phyloP scores from a whole-genome alignment of 1,140 invertebrate genomes.

The Drosophila nigrodunni region DNA sequence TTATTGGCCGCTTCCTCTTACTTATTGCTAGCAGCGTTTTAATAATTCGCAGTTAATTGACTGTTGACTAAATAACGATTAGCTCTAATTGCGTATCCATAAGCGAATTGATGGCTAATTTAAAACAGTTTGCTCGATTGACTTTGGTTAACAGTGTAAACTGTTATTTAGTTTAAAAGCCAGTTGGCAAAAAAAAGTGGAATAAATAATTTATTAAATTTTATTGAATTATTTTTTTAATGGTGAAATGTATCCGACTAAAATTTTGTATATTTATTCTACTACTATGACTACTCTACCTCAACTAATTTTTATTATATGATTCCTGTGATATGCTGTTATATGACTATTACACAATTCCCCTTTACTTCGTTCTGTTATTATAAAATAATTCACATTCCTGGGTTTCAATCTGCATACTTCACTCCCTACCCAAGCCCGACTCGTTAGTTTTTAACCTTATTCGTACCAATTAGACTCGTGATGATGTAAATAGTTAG shows the following conservation, averaged over 20 bases:
- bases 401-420: background rate
- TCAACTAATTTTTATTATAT: too few species aligned
- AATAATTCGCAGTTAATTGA: conserved; percentile 49
- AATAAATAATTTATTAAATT: too few species aligned
- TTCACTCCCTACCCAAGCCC: background rate
- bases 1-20: background rate
- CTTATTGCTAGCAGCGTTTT: conserved; percentile 2
- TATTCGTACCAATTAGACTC: conserved; percentile 29
- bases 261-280: too few species aligned
- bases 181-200: too few species aligned
- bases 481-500: conserved; percentile 13
- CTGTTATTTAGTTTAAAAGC: background rate
- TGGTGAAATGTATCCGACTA: too few species aligned
- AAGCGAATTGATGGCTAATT: background rate
- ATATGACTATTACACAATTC: too few species aligned
- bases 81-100: conserved; percentile 20
- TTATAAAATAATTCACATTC: background rate
- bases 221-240: too few species aligned
- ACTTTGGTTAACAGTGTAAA: background rate
- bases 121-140: conserved; percentile 5
- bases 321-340: too few species aligned
- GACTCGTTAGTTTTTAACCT: background rate
- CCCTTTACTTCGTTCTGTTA: too few species aligned
- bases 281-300: too few species aligned
- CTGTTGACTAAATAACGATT: conserved; percentile 41